Base-by-base conservation (phyloP, 2,797 vertebrate genomes). In the Liparis tanakae region DNA sequence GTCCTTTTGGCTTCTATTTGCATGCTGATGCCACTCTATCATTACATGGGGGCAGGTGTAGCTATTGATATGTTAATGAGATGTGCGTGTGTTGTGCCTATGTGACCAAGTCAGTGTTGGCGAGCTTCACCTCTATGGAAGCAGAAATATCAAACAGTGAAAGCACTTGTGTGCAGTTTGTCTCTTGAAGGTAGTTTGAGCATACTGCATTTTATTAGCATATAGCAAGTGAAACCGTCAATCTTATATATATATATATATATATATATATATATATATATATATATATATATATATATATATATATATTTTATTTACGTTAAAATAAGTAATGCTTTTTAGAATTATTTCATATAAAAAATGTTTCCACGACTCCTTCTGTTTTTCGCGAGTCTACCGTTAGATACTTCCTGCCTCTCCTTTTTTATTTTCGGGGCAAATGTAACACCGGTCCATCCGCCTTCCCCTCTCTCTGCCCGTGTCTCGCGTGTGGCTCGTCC, bases 11-110 rank as follows among this genome's bases (percentile, higher is more conserved):
- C 73, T 70, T 7, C 46, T 65, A 90, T 88, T 90, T 88, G 76
- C 81, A 90, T 92, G 80, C 89, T 87, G 81, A 86, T 89, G 86
- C 78, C 74, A 81, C 73, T 80, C 73, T 69, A 72, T 81, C 78
- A 72, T 87, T 84, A 83, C 76, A 87, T 69, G 50, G 71, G 81
- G 87, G 85, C 91, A 90, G 90, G 86, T 91, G 89, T 89, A 86
- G 82, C 85, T 84, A 85, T 92, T 90, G 82, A 90, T 85, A 91
- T 92, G 89, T 80, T 85, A 91, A 90, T 85, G 41, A 13, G 46
- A 43, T 74, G 73, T 22, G 60, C 69, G 61, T 74, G 79, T 81
- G 76, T 80, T 77, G 68, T 88, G 82, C 58, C 43, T 64, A 22
- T 72, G 70, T 85, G 69, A 65, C 67, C 56, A 71, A 71, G 76